Conservation (phyloP, 2,113 vertebrate species). For the Crypturellus undulatus region DNA sequence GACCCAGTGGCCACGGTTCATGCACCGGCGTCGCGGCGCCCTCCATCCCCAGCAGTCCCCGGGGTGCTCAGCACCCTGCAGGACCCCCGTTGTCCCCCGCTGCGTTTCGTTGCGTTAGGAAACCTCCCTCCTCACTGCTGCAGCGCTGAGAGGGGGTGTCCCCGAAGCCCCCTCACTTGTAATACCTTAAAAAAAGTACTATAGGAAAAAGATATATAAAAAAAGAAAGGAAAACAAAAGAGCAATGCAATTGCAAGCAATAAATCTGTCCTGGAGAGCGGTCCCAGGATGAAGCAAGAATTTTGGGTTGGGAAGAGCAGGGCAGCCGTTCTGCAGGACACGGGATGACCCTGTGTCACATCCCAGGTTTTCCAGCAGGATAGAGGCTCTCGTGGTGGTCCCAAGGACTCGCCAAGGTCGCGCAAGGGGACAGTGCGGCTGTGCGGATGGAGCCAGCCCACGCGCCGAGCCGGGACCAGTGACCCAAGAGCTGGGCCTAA, state of each 20-base stretch:
- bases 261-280: neutral
- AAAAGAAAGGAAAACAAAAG: neutral
- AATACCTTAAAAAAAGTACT: neutral
- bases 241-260: slow-evolving; percentile 3
- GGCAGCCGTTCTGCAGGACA: fast-evolving
- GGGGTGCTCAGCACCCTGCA: neutral
- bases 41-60: neutral
- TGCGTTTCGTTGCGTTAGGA: fast-evolving
- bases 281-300: neutral
- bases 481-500: neutral
- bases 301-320: fast-evolving
- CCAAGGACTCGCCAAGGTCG: fast-evolving
- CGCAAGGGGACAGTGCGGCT: fast-evolving
- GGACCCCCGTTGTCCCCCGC: neutral
- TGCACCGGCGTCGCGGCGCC: neutral
- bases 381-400: fast-evolving
- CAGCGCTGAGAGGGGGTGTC: neutral
- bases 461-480: neutral
- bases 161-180: neutral
- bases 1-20: neutral
- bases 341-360: neutral
- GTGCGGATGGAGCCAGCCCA: neutral
- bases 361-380: neutral
- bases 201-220: no score
- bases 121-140: neutral